Evolutionary conservation across 2,113 vertebrate species (phyloP).

Genomic region (Hyla sarda): DNA sequence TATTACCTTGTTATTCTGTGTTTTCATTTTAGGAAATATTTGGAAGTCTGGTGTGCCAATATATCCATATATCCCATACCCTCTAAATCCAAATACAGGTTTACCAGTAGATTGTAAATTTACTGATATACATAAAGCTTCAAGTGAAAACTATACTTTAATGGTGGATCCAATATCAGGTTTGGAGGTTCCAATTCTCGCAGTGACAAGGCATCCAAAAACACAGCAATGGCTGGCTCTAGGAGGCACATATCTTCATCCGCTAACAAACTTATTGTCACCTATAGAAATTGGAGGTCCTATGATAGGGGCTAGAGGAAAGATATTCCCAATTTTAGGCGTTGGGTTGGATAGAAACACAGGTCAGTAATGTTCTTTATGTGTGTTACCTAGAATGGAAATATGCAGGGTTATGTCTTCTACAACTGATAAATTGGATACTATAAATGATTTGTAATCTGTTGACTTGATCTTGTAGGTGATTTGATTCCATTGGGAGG

Average conservation of each 20-base stretch:
- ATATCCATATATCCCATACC: constrained; percentile 83
- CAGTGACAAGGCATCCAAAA: constrained; percentile 82
- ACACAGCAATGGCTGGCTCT: constrained; percentile 80
- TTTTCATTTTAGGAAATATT: constrained; percentile 68
- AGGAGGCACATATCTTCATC: constrained; percentile 80
- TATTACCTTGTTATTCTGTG: not conserved
- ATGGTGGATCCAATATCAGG: constrained; percentile 82
- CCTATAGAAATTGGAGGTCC: constrained; percentile 84
- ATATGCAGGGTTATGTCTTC: not conserved
- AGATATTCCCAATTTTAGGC: constrained; percentile 79
- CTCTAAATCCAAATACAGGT: constrained; percentile 70
- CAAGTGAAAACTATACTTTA: constrained; percentile 72
- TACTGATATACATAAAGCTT: constrained; percentile 70
- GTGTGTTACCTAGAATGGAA: not conserved
- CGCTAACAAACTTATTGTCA: constrained; percentile 76
- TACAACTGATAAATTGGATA: not conserved
- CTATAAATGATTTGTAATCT: not conserved
- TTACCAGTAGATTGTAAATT: constrained; percentile 69
- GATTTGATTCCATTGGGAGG: constrained; percentile 82
- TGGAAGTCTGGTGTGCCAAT: constrained; percentile 74
- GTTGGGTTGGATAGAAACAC: constrained; percentile 77
- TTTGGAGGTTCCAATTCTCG: constrained; percentile 84
- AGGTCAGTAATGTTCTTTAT: constrained; percentile 71
- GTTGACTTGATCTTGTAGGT: constrained; percentile 68
- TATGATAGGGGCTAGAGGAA: constrained; percentile 76